These are phyloP conservation scores for Pelvicachromis taeniatus DNA, from an alignment of 2,113 vertebrate species.

Conservation along the genomic window DNA sequence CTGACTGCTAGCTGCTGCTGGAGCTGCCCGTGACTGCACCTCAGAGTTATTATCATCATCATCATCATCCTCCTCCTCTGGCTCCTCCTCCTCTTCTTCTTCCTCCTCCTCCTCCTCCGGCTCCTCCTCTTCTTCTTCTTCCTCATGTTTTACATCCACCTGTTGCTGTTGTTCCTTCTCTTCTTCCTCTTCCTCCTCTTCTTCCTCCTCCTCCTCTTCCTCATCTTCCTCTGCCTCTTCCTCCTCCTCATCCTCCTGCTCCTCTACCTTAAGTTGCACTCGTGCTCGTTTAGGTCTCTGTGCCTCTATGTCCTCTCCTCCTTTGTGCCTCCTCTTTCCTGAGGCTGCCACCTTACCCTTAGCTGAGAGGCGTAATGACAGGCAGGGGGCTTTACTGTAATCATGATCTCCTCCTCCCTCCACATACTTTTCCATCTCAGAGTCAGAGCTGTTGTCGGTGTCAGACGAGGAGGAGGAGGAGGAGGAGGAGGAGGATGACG, in stretches of 20 bases:
- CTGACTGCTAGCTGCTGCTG: conserved; percentile 27
- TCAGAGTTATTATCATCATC: conserved; percentile 20
- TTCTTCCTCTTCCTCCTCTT: conserved; percentile 54
- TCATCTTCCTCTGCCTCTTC: conserved; percentile 61
- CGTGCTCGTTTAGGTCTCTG: conserved; percentile 68
- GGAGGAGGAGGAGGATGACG: conserved; percentile 81
- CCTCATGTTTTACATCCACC: conserved; percentile 42
- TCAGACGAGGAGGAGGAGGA: conserved; percentile 80
- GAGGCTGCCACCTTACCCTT: conserved; percentile 64
- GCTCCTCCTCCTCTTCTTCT: conserved; percentile 63
- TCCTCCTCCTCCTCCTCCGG: background rate
- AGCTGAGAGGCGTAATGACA: conserved; percentile 72
- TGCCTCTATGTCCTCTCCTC: conserved; percentile 54
- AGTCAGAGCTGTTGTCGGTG: conserved; percentile 78
- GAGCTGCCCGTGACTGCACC: conserved; percentile 21
- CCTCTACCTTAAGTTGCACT: conserved; percentile 50
- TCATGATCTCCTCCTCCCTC: conserved; percentile 96
- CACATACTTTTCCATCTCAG: conserved; percentile 83
- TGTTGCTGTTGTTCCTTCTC: conserved; percentile 62
- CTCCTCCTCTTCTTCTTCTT: conserved; percentile 60
- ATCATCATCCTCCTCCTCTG: conserved; percentile 10
- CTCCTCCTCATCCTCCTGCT: conserved; percentile 61
- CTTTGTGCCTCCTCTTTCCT: conserved; percentile 73
- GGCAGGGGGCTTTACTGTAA: conserved; percentile 91
- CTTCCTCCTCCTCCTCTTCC: conserved; percentile 67